Evolutionary conservation across 1,140 invertebrate species (phyloP), one percentile per base, ranked within the genome.

Genomic region (Helicorthomorpha holstii): DNA sequence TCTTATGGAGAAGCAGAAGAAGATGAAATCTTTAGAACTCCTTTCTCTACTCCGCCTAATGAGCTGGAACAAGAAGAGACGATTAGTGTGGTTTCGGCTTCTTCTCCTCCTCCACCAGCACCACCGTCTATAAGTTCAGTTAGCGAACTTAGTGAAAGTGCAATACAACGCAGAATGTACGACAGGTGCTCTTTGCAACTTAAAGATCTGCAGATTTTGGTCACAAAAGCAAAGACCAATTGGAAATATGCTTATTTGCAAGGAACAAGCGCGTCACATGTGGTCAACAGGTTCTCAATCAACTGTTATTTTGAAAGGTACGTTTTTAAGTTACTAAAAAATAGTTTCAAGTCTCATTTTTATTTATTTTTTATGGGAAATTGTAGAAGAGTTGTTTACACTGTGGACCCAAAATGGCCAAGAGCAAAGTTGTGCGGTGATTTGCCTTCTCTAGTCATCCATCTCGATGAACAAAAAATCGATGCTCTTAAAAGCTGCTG

Each of bases 281-380:
- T 95, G 12, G 66, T 96, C 21, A 89, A 96, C 63, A 75, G 85
- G 59, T 94, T 95, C 62, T 91, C 81, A 60, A 93, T 95, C 58
- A 83, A 81, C 4, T 61, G 95, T 2, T 82, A 83, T 64, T 74
- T 80, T 29, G 68, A 71, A 52, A 64, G 64, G 64, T 68, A 55
- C 3, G n/a, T 1, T 49, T 52, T 24, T 12, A 25, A 4, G 16
- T 7, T 24, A 27, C 27, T 25, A 34, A 42, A 24, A 57, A 57
- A 50, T 16, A 24, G 4, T 10, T 50, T 49, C 3, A 3, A 50
- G 3, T 3, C 4, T 47, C 23, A 50, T 52, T 50, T 27, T 19
- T 7, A 49, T 14, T 21, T 10, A 44, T 49, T 7, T 49, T 10
- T 44, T 16, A 7, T 19, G 24, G n/a, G n/a, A n/a, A n/a, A n/a